Evolutionary conservation across 2,888 invertebrate species (phyloP).

Genomic region (Venusia cambrica): DNA sequence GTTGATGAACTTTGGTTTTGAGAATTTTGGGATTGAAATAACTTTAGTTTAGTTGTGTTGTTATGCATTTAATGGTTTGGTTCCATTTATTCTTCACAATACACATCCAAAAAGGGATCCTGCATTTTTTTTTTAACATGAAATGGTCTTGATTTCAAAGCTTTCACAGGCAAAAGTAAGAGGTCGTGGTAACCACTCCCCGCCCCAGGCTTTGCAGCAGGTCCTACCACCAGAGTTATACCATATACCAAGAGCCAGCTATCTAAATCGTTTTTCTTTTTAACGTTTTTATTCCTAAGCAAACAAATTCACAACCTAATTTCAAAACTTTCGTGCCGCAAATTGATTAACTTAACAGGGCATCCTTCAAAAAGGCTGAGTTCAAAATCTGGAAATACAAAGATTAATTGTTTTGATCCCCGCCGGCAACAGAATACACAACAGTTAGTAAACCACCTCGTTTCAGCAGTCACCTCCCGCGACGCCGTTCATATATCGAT

Average conservation of each 20-base stretch:
- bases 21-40: not conserved
- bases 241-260: constrained; percentile 12
- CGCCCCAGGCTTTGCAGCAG: too few species aligned
- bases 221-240: constrained; percentile 8
- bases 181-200: too few species aligned
- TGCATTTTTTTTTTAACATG: too few species aligned
- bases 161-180: too few species aligned
- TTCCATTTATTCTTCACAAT: too few species aligned
- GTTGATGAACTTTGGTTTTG: constrained; percentile 26
- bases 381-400: constrained; percentile 56
- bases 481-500: constrained; percentile 37
- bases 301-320: constrained; percentile 40
- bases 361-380: constrained; percentile 52
- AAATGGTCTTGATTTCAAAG: too few species aligned
- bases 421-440: constrained; percentile 32
- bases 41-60: not conserved
- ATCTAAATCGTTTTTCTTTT: too few species aligned
- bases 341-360: constrained; percentile 67
- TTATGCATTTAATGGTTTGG: too few species aligned
- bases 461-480: constrained; percentile 39
- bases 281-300: constrained; percentile 31
- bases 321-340: constrained; percentile 42
- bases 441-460: constrained; percentile 7
- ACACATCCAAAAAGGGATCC: too few species aligned
- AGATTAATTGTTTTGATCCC: constrained; percentile 75